Conservation (phyloP, 2,113 vertebrate species). For the Sarotherodon lohbergeri region DNA sequence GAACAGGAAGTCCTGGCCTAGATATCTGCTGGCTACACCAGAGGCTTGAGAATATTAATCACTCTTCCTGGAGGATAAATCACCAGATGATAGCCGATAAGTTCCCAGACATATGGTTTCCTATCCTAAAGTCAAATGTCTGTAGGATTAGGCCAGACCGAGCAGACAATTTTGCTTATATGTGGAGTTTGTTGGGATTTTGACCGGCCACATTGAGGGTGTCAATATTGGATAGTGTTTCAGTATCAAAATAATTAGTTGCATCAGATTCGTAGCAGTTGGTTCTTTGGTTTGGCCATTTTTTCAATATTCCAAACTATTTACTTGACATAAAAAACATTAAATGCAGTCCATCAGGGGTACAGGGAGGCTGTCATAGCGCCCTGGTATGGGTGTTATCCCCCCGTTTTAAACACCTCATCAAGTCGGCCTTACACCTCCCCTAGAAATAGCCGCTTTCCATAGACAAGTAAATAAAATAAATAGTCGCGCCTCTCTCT, state of each 20-base stretch:
- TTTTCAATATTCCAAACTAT: not conserved
- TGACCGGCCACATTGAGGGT: not conserved
- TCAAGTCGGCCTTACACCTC: conserved; percentile 47
- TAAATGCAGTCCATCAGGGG: not conserved
- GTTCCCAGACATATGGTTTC: not conserved
- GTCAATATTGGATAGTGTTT: not conserved
- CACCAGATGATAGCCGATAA: not conserved
- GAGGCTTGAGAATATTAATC: not conserved
- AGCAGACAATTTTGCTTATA: not conserved
- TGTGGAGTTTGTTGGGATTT: not conserved
- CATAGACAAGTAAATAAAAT: conserved; percentile 53
- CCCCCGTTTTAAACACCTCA: conserved; percentile 54
- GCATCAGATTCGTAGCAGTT: not conserved
- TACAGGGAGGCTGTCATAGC: not conserved
- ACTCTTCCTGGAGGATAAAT: not conserved
- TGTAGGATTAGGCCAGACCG: not conserved
- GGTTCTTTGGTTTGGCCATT: not conserved
- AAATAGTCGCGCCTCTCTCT: conserved; percentile 17
- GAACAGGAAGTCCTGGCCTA: not conserved
- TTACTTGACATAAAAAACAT: not conserved
- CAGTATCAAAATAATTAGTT: not conserved
- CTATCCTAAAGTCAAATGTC: not conserved
- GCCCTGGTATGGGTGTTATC: not conserved
- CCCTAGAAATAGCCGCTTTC: conserved; percentile 43
- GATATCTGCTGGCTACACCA: not conserved